Evolutionary conservation across 2,797 vertebrate genomes (phyloP), one percentile per base, ranked within the genome.

Genomic region (Rhinatrema bivittatum): DNA sequence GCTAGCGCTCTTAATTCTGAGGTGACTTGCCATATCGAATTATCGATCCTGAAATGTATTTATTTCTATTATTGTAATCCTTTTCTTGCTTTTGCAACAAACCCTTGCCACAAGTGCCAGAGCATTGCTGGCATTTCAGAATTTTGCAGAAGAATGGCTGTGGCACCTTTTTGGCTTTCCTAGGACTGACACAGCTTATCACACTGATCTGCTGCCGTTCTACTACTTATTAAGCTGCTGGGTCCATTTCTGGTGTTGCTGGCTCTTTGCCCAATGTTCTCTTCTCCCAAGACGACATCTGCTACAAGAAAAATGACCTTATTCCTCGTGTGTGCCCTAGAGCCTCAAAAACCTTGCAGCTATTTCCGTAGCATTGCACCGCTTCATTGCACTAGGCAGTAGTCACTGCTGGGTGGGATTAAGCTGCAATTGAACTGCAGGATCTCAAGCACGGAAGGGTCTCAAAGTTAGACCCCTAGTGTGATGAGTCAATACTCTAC

Each of bases 401-500:
- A 18, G 15, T 34, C 20, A 17, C 21, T 27, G n/a, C n/a, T n/a
- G n/a, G 4, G 3, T 25, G 21, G 25, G 53, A 39, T 16, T 36
- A 10, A 3, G 38, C 22, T 32, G 39, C 29, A 15, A 29, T 30
- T 37, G 36, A 10, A 26, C 18, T 21, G 25, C 23, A 26, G 26
- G 3, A 39, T 45, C 46, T 21, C 25, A 37, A 30, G 40, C 32
- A 43, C 47, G 35, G 42, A 7, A 5, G 48, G 42, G 16, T 16
- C 27, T 58, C 37, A 7, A 24, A 23, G 43, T 21, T 10, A 20
- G 8, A 14, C 25, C 32, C 53, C 56, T 22, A 26, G 30, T 29
- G 56, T 49, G 29, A 47, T 16, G 23, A 50, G 41, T 53, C 50
- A 53, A 32, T 37, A 6, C 33, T 34, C 47, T 48, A 25, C 7